Evolutionary conservation across 2,797 vertebrate genomes (phyloP).

Genomic region (Meriones psammophilus): DNA sequence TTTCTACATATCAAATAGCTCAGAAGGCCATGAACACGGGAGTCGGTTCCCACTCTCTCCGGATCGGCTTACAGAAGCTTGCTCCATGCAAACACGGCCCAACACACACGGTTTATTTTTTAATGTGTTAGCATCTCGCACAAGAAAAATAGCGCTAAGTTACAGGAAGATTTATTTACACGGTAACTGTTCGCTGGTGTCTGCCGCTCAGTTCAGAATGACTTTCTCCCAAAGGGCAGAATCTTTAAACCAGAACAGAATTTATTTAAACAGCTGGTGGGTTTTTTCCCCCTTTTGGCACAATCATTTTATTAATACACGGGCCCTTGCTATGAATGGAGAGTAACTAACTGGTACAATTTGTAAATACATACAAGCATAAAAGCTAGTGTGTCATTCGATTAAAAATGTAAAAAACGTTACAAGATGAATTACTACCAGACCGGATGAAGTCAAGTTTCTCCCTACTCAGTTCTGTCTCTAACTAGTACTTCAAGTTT

Average conservation of each 20-base stretch:
- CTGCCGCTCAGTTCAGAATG: slow-evolving; percentile 22
- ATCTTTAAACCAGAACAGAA: slow-evolving; percentile 69
- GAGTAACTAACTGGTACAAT: not conserved
- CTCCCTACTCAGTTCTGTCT: not conserved
- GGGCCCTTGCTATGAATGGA: not conserved
- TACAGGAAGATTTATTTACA: slow-evolving; percentile 31
- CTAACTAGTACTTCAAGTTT: slow-evolving; percentile 22
- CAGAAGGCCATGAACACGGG: not conserved
- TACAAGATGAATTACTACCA: slow-evolving; percentile 50
- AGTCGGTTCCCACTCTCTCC: slow-evolving; percentile 7
- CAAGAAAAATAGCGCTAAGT: slow-evolving; percentile 69
- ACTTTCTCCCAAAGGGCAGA: slow-evolving; percentile 70
- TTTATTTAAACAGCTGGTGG: slow-evolving; percentile 77
- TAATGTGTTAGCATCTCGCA: slow-evolving; percentile 63
- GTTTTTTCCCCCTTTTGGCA: not conserved
- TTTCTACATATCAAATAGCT: not conserved
- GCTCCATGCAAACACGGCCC: not conserved
- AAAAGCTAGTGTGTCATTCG: slow-evolving; percentile 5
- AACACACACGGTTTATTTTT: slow-evolving; percentile 20
- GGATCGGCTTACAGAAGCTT: slow-evolving; percentile 47
- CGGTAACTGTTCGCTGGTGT: slow-evolving; percentile 30
- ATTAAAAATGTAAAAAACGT: slow-evolving; percentile 16
- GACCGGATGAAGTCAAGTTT: not conserved
- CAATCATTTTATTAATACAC: slow-evolving; percentile 35
- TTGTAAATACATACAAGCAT: slow-evolving; percentile 45